Base-by-base conservation (phyloP, 1,140 invertebrate genomes). In the Apis cerana region DNA sequence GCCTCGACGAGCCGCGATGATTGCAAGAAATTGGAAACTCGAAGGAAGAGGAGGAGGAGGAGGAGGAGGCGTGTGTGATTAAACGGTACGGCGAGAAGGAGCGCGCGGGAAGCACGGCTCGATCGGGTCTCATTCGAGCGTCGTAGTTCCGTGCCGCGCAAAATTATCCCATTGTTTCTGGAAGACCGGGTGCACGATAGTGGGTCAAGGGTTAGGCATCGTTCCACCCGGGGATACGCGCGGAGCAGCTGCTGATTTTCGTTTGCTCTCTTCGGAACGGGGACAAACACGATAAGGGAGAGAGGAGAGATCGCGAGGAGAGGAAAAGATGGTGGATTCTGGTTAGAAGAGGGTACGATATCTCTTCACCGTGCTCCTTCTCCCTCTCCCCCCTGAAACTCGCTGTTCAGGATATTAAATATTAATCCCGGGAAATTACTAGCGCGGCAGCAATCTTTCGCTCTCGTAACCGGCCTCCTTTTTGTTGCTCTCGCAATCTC, bases 391-490 rank as follows among this genome's bases (percentile, higher is more conserved):
- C 48, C 75, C 33, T 43, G 33, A 43, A 43, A 70, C 76, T 85
- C 83, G 77, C 77, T 89, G 83, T 88, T 86, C 85, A 79, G 88
- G 90, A 93, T 93, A 93, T 94, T 93, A 93, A 93, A 92, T 93
- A 93, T 93, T 94, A 94, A 94, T 94, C 92, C 92, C 82, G 87
- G 91, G 90, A 93, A 93, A 93, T 94, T 93, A 93, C 92, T 91
- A 88, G 90, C 87, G 85, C 88, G 87, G 83, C 83, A 76, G 90
- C 89, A 92, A 92, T 92, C 90, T 92, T 91, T 89, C 90, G 85
- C 78, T 91, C 84, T 85, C 72, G 78, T 72, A 62, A 56, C 27
- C 58, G 69, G 82, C 1, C 82, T 84, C 80, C 71, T 90, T 89
- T 89, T 88, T 85, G 86, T 85, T 87, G 84, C 33, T 33, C 85